Evolutionary conservation across 2,113 vertebrate genomes (phyloP).

Genomic region (Callipepla californica): DNA sequence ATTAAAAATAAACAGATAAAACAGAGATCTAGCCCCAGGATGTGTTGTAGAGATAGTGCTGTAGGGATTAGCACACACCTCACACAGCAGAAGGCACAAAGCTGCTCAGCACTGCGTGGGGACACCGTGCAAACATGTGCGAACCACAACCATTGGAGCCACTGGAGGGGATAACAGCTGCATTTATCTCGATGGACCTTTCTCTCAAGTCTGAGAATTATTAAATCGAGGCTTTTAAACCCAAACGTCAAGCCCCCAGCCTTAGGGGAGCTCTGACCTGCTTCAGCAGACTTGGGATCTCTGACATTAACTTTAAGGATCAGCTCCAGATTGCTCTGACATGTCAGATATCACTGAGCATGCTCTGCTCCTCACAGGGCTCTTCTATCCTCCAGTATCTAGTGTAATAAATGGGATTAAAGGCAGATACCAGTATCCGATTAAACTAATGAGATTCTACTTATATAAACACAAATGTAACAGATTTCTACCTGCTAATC

Average conservation of each 20-base stretch:
- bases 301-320: neutral
- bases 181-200: neutral
- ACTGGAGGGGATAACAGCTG: neutral
- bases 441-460: neutral
- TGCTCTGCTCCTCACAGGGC: neutral
- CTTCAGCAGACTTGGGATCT: neutral
- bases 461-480: neutral
- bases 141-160: neutral
- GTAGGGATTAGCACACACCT: neutral
- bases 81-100: neutral
- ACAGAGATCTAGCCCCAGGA: neutral
- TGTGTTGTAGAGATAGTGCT: neutral
- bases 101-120: neutral
- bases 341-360: neutral
- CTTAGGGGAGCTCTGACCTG: accelerated
- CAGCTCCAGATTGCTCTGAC: slow-evolving; percentile 12
- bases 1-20: neutral
- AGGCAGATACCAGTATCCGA: slow-evolving; percentile 5
- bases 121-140: accelerated
- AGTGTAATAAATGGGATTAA: neutral
- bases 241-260: neutral
- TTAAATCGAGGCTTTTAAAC: neutral
- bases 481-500: slow-evolving; percentile 7
- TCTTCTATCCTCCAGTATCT: neutral
- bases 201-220: neutral